Evolutionary conservation across 2,797 vertebrate genomes (phyloP).

Genomic region (Dendrocincla tyrannina): DNA sequence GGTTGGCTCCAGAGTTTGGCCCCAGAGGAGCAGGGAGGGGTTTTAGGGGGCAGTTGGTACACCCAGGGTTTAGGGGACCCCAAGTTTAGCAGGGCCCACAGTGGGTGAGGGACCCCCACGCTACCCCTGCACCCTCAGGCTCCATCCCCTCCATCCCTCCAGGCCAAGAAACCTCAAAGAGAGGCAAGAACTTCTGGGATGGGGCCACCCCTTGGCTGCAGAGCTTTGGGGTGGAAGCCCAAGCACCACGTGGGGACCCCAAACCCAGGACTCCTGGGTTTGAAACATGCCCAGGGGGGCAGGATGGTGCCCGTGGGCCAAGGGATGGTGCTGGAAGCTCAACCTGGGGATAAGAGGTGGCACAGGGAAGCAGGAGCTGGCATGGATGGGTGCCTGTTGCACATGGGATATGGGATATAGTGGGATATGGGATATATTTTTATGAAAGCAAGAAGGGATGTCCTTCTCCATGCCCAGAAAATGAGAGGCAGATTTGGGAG

Average conservation of each 20-base stretch:
- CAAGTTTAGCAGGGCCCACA: neutral
- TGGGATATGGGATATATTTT: neutral
- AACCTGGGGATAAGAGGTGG: neutral
- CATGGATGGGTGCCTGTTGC: neutral
- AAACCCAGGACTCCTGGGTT: accelerated
- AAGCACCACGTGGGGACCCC: neutral
- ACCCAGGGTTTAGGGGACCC: accelerated
- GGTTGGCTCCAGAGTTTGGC: accelerated
- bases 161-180: neutral
- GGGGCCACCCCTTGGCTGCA: neutral
- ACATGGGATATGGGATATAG: accelerated
- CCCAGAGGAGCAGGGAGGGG: accelerated
- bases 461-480: neutral
- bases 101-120: neutral
- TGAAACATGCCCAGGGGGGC: too few species aligned
- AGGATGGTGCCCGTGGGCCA: neutral
- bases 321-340: neutral
- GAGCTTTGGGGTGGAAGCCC: neutral
- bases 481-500: neutral
- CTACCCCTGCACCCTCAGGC: too few species aligned
- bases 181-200: neutral
- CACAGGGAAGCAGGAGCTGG: neutral
- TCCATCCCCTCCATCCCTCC: neutral
- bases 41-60: neutral
- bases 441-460: neutral